Conservation (phyloP, 2,113 vertebrate species). For the Chiloscyllium plagiosum region DNA sequence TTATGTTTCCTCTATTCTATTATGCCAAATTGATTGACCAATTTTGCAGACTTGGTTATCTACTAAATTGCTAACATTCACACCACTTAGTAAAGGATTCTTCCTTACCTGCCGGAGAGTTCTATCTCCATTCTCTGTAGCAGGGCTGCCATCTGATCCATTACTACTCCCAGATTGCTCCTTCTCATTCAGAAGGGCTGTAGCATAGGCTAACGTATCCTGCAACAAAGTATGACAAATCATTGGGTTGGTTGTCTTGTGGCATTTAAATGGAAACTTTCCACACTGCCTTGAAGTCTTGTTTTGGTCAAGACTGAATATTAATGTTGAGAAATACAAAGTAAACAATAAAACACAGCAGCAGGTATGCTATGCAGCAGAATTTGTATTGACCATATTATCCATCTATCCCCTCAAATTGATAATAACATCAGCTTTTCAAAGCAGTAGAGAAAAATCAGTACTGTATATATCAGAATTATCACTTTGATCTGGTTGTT, state of each 20-base stretch:
- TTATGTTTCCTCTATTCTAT: neutral
- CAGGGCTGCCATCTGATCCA: constrained; percentile 91
- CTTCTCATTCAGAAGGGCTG: constrained; percentile 91
- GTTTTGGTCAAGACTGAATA: neutral
- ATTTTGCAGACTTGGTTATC: neutral
- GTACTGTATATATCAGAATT: neutral
- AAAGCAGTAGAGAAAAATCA: neutral
- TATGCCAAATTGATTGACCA: neutral
- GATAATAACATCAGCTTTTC: neutral
- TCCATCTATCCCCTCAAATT: neutral
- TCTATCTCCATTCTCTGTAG: constrained; percentile 83
- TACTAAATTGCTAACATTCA: neutral
- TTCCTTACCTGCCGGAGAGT: constrained; percentile 81
- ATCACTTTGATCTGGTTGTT: neutral
- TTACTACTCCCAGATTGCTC: constrained; percentile 98
- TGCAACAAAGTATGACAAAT: constrained; percentile 46
- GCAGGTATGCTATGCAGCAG: neutral
- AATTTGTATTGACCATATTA: neutral
- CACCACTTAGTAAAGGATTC: neutral
- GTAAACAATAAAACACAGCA: neutral
- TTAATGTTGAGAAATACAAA: neutral
- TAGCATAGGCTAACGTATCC: constrained; percentile 94
- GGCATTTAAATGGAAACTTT: neutral
- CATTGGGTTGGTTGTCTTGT: neutral
- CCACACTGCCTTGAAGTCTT: neutral